Conservation (phyloP, 2,888 invertebrate species). For the Diaphora mendica region DNA sequence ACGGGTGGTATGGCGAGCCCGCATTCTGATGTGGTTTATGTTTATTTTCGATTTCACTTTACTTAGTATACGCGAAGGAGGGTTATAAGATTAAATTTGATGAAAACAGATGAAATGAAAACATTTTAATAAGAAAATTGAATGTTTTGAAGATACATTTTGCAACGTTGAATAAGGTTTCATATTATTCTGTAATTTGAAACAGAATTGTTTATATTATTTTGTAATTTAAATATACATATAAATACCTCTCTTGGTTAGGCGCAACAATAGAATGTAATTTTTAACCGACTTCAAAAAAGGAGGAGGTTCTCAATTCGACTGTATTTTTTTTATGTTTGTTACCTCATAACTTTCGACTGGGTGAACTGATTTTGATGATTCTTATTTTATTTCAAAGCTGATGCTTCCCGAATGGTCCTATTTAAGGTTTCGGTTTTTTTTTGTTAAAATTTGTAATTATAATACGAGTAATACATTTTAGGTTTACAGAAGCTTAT, state of each 20-base stretch:
- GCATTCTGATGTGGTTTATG: constrained; percentile 67
- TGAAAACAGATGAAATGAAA: constrained; percentile 56
- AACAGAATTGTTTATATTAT: neutral
- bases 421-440: too few species aligned
- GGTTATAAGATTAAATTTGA: constrained; percentile 60
- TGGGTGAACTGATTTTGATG: too few species aligned
- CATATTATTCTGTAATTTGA: constrained; percentile 12
- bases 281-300: too few species aligned
- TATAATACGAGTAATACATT: too few species aligned
- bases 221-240: neutral
- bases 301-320: too few species aligned
- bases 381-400: too few species aligned
- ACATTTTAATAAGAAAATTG: constrained; percentile 47
- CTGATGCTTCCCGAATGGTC: too few species aligned
- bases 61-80: constrained; percentile 61
- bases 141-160: constrained; percentile 29
- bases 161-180: constrained; percentile 22
- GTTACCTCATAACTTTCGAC: too few species aligned
- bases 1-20: constrained; percentile 57
- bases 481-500: neutral
- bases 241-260: neutral
- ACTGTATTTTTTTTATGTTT: too few species aligned
- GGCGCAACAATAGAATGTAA: neutral
- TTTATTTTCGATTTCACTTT: constrained; percentile 78
- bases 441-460: too few species aligned